Evolutionary conservation across 2,797 vertebrate species (phyloP).

Genomic region (Monodelphis domestica): DNA sequence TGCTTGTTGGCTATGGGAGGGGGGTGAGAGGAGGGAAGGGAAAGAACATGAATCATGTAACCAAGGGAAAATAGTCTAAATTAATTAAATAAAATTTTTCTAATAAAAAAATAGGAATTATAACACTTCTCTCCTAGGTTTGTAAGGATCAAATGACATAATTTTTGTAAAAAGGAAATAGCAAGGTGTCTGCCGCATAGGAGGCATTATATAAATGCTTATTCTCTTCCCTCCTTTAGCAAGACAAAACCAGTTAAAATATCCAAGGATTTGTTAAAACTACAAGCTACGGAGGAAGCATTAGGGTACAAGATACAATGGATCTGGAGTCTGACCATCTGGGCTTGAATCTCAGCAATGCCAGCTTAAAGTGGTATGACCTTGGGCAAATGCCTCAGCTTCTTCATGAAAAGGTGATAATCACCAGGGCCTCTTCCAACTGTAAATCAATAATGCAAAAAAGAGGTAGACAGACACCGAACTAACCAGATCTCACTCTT

Average conservation of each 20-base stretch:
- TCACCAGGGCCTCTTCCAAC: conserved; percentile 21
- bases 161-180: neutral
- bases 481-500: neutral
- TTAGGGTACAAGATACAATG: neutral
- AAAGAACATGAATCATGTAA: too few species aligned
- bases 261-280: too few species aligned
- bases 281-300: neutral
- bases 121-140: neutral
- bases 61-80: too few species aligned
- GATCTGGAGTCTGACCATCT: neutral
- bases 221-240: neutral
- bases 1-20: too few species aligned
- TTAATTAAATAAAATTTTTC: too few species aligned
- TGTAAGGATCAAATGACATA: neutral
- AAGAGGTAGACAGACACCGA: neutral
- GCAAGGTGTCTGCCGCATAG: neutral
- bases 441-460: neutral
- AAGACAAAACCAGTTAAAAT: neutral
- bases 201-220: neutral
- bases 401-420: neutral
- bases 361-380: neutral
- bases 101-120: too few species aligned
- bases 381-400: neutral
- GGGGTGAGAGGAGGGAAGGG: too few species aligned
- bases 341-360: neutral